Percentiles rank a stretch among this genome's conserved stretches.
These are phyloP conservation scores for Engystomops pustulosus DNA, from an alignment of 2,113 vertebrate genomes.

Conservation along the genomic window DNA sequence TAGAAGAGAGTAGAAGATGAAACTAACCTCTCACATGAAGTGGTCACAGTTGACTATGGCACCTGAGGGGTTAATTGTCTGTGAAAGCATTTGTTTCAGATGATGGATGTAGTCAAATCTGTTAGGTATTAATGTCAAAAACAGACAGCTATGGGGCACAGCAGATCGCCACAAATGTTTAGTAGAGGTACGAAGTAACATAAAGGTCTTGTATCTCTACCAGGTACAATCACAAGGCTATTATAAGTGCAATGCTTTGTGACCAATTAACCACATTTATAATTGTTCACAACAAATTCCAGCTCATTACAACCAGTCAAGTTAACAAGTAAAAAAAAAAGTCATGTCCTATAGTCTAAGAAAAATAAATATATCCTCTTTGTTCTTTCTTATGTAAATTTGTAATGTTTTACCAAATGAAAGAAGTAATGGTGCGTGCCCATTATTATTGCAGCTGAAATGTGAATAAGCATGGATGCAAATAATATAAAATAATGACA, in stretches of 20 bases:
- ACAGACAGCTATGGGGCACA: no score
- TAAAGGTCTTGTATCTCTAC: no score
- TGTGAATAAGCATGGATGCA: not conserved
- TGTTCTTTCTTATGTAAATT: not conserved
- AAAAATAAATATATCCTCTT: not conserved
- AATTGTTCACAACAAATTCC: not conserved
- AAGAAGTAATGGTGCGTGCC: not conserved
- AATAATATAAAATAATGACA: not conserved
- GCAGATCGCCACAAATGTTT: no score
- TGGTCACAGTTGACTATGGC: no score
- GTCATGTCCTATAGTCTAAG: not conserved
- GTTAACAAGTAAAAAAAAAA: not conserved
- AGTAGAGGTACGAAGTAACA: no score
- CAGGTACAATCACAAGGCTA: not conserved
- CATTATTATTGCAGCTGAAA: not conserved
- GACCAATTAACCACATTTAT: constrained; percentile 20
- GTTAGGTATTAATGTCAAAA: no score
- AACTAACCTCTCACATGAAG: no score
- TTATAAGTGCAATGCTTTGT: not conserved
- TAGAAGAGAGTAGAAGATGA: no score
- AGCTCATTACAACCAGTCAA: not conserved
- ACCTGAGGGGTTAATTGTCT: no score
- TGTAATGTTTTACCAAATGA: not conserved
- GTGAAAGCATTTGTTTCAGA: no score
- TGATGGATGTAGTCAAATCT: no score